Evolutionary conservation across 2,888 invertebrate species (phyloP).

Genomic region (Hydrotaea diabolus): DNA sequence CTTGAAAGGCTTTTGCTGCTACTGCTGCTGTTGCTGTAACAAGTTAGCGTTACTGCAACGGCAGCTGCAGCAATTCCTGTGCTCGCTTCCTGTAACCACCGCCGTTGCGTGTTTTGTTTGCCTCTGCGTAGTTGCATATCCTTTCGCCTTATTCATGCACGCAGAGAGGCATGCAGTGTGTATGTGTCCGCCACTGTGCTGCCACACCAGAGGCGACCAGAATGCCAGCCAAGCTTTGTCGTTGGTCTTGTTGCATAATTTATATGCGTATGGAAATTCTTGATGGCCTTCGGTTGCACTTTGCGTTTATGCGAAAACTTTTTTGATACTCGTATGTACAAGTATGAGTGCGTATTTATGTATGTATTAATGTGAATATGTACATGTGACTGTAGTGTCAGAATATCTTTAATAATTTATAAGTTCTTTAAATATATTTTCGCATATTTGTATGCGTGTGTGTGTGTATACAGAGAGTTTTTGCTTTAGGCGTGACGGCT

Average conservation of each 20-base stretch:
- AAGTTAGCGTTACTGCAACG: not conserved
- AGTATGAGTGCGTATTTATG: not conserved
- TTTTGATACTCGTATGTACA: not conserved
- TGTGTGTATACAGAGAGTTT: no score
- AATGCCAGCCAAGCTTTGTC: not conserved
- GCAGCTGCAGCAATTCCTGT: not conserved
- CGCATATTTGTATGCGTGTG: not conserved
- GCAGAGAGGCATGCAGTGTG: not conserved
- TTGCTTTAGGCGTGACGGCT: no score
- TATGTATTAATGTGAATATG: not conserved
- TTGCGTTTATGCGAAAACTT: not conserved
- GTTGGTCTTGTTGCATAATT: conserved; percentile 20
- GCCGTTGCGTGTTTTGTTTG: not conserved
- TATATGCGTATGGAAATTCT: conserved; percentile 30
- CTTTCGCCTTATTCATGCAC: not conserved
- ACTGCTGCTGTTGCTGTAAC: not conserved
- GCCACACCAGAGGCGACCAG: not conserved
- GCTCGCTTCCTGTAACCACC: not conserved
- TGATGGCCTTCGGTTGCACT: conserved; percentile 12
- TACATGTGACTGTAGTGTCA: conserved; percentile 22
- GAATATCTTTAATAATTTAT: conserved; percentile 64
- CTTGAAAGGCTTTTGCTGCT: conserved; percentile 21
- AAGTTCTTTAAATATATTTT: conserved; percentile 46
- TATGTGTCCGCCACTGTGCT: not conserved
- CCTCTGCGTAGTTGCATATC: not conserved